A percentile compares a stretch with the other conserved stretches of the same genome.
Conservation (phyloP, 2,888 invertebrate species). For the Mantis religiosa region DNA sequence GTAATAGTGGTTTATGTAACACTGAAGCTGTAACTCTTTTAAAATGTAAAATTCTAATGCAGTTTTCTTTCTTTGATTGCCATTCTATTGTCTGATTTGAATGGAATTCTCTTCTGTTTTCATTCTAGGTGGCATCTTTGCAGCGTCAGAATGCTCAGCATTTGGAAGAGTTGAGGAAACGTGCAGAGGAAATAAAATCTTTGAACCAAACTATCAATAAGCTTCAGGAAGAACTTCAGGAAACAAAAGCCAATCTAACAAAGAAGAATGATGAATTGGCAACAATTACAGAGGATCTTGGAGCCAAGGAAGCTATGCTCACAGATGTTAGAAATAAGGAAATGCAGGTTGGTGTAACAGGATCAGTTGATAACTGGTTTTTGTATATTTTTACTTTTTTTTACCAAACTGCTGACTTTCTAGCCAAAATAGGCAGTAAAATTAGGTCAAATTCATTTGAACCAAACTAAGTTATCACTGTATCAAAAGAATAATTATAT, state of each 20-base stretch:
- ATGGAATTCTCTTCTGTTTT: not conserved
- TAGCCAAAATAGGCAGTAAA: too few species aligned
- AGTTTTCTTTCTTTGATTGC: too few species aligned
- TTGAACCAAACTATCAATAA: slow-evolving; percentile 56
- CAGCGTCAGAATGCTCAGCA: not conserved
- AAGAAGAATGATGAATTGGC: slow-evolving; percentile 56
- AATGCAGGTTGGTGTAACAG: slow-evolving; percentile 38
- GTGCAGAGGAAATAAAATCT: slow-evolving; percentile 55
- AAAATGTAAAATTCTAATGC: too few species aligned
- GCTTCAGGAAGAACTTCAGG: slow-evolving; percentile 59
- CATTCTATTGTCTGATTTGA: too few species aligned
- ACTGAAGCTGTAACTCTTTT: too few species aligned
- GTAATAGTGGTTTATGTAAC: too few species aligned
- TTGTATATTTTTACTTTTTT: not conserved
- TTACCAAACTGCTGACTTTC: not conserved
- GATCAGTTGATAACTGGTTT: not conserved
- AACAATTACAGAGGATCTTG: slow-evolving; percentile 49
- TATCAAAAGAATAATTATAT: too few species aligned
- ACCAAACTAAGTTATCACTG: too few species aligned
- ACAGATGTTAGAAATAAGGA: slow-evolving; percentile 60
- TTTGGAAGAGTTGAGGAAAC: slow-evolving; percentile 28
- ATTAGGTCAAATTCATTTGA: too few species aligned
- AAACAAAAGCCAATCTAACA: slow-evolving; percentile 56
- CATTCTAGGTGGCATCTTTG: not conserved
- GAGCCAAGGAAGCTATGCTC: slow-evolving; percentile 61